Evolutionary conservation across 2,888 invertebrate genomes (phyloP), one percentile per base, ranked within the genome.

Genomic region (Lithophane socia): DNA sequence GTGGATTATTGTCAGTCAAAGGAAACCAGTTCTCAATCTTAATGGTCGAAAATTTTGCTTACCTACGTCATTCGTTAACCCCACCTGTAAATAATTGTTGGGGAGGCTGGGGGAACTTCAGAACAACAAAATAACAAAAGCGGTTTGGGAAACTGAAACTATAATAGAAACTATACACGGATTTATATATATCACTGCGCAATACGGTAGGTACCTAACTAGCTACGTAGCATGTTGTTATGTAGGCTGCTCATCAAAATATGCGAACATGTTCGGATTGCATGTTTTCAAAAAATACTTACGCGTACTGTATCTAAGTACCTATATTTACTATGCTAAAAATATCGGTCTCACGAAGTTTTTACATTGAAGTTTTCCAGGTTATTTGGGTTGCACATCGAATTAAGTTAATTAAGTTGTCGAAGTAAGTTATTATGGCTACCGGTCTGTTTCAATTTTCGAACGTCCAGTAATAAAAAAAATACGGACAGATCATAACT

Each of bases 171-270:
- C 42, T 58, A 12, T 10, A 61, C 18, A 60, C 64, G 21, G 52
- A 65, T 80, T 80, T n/a, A 54, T n/a, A 54, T n/a, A 49, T 65
- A 58, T 58, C 47, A 54, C 68, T 79, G 73, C 68, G 80, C 58
- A 74, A 60, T 68, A 79, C 21, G 9, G 58, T 54, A 68, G 7
- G 37, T 67, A 60, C 13, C 16, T 67, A 66, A 44, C 42, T 52
- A 64, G 44, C 24, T 64, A 79, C 49, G 61, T 73, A 60, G 52
- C 42, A 47, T 29, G 24, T 60, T 66, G 21, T 9, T 29, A 52
- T 61, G 47, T 79, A 79, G 63, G 56, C 52, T 79, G 29, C 42
- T 42, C 63, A 80, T 64, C 18, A 79, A 73, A 54, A 47, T 44
- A 65, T 42, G 21, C 21, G 18, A 29, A 29, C 37, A 13, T 76